Conservation (phyloP, 2,888 invertebrate species). For the Caenorhabditis imperialis region DNA sequence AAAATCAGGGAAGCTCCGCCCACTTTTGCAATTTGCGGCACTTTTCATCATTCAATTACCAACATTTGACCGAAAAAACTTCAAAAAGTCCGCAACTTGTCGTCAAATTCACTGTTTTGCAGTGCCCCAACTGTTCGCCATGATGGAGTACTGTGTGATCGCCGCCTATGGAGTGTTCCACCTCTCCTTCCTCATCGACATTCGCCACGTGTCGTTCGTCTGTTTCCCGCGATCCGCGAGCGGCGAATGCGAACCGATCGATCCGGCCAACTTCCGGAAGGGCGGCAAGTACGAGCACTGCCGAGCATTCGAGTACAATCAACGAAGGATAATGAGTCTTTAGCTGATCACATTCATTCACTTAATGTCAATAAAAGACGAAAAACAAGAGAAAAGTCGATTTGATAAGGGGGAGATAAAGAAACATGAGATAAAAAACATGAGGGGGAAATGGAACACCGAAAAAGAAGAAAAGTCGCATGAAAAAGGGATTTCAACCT, state of each 20-base stretch:
- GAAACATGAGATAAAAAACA: background rate
- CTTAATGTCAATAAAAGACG: too few relatives aligned
- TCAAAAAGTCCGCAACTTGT: background rate
- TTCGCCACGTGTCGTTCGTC: conserved; percentile 69
- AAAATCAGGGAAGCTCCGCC: too few relatives aligned
- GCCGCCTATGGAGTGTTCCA: conserved; percentile 67
- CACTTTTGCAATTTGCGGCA: too few relatives aligned
- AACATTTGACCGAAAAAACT: background rate
- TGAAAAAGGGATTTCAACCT: background rate
- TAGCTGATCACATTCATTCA: conserved; percentile 4
- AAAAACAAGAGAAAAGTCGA: too few relatives aligned
- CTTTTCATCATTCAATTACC: too few relatives aligned
- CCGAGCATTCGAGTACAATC: conserved; percentile 62
- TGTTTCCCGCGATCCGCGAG: conserved; percentile 68
- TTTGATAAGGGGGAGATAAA: background rate
- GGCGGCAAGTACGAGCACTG: conserved; percentile 62
- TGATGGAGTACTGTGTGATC: conserved; percentile 71
- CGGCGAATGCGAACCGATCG: conserved; percentile 75
- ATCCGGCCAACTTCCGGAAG: conserved; percentile 67
- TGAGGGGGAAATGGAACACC: background rate
- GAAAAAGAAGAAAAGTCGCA: background rate
- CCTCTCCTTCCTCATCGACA: conserved; percentile 67
- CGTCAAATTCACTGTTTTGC: conserved; percentile 2
- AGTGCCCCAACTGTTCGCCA: conserved; percentile 69
- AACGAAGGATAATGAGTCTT: conserved; percentile 53